A percentile compares a stretch with the other conserved stretches of the same genome.
phyloP scores from a whole-genome alignment of 2,888 invertebrate genomes.

The Heliconius hortense region DNA sequence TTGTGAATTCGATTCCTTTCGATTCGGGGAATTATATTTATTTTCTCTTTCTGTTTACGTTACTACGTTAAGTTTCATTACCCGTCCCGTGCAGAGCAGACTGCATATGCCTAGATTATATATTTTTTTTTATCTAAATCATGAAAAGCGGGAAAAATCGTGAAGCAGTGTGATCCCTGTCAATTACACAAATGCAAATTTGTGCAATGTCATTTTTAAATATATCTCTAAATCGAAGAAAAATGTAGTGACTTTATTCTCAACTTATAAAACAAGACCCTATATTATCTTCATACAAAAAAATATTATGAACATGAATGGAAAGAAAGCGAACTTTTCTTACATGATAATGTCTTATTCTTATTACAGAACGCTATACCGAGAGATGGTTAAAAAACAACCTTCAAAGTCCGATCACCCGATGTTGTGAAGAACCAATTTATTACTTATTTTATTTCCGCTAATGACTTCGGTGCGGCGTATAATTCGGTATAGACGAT shows the following conservation, averaged over 20 bases:
- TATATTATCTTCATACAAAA: not conserved
- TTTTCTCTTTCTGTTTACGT: not conserved
- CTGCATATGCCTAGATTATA: too few species aligned
- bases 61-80: not conserved
- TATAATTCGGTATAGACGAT: conserved; percentile 36
- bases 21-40: not conserved
- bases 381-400: conserved; percentile 31
- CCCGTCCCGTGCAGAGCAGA: not conserved
- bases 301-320: conserved; percentile 39
- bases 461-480: conserved; percentile 42
- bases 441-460: conserved; percentile 41
- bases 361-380: conserved; percentile 18
- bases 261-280: not conserved
- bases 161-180: not conserved
- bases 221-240: not conserved
- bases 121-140: too few species aligned
- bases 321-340: conserved; percentile 16
- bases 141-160: too few species aligned
- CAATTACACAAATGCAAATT: not conserved
- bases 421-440: conserved; percentile 41
- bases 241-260: not conserved
- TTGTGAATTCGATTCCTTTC: not conserved
- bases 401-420: conserved; percentile 36
- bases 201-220: not conserved
- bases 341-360: conserved; percentile 7